Percentiles rank a stretch among this genome's conserved stretches.
These are phyloP conservation scores for Elaphurus davidianus DNA, from an alignment of 2,113 vertebrate genomes.

Conservation along the genomic window DNA sequence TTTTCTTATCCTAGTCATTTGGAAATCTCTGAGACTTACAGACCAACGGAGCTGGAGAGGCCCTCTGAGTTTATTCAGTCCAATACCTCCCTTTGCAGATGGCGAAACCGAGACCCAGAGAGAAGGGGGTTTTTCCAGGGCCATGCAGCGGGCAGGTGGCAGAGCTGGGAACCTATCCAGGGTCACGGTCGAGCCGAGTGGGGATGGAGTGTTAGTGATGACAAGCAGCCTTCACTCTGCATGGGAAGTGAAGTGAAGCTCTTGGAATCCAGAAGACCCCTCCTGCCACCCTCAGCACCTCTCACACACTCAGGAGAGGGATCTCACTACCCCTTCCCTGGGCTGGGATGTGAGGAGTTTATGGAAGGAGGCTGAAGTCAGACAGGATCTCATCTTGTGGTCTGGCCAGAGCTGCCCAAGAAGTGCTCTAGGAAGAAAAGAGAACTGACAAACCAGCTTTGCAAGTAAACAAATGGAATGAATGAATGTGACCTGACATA, in stretches of 20 bases:
- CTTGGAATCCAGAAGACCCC: background rate
- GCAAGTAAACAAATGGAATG: background rate
- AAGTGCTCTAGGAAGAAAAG: background rate
- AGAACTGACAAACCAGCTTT: background rate
- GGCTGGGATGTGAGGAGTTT: background rate
- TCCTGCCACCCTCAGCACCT: background rate
- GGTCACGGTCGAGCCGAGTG: too few species aligned
- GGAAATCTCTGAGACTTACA: background rate
- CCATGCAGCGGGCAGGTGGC: background rate
- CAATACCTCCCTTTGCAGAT: background rate
- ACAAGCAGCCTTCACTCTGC: background rate
- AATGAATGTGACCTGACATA: background rate
- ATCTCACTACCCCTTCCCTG: background rate
- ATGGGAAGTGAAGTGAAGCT: background rate
- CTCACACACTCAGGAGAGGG: background rate
- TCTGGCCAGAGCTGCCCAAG: background rate
- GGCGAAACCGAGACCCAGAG: background rate
- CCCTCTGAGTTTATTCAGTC: background rate
- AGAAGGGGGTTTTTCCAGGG: background rate
- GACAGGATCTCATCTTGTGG: background rate
- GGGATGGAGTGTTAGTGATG: background rate
- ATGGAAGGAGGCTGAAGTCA: background rate
- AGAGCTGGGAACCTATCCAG: background rate
- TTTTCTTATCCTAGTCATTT: background rate
- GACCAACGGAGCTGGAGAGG: background rate